phyloP scores from a whole-genome alignment of 2,888 invertebrate genomes.

The Xanthia icteritia region DNA sequence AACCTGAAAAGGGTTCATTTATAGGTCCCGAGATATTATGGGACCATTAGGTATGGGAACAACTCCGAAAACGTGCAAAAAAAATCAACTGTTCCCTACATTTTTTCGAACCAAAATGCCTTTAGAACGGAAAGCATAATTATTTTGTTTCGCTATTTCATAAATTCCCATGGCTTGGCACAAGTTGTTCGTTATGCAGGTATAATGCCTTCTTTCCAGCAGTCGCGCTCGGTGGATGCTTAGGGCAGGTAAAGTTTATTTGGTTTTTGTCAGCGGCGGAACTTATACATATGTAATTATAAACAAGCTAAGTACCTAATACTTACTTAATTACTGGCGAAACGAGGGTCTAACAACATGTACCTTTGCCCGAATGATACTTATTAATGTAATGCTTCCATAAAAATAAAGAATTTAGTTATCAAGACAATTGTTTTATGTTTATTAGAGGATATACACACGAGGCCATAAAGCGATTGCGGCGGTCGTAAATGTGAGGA shows the following conservation, averaged over 20 bases:
- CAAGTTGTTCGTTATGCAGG: too few relatives aligned
- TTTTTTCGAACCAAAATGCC: too few relatives aligned
- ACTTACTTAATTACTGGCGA: neutral
- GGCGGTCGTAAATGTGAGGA: slow-evolving; percentile 25
- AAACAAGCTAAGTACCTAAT: too few relatives aligned
- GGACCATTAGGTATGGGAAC: too few relatives aligned
- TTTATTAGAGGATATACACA: slow-evolving; percentile 26
- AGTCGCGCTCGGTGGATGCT: too few relatives aligned
- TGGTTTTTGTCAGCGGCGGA: neutral
- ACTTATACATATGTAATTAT: neutral
- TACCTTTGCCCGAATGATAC: too few relatives aligned
- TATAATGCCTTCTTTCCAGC: too few relatives aligned
- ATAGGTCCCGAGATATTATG: neutral
- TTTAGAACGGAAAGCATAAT: too few relatives aligned
- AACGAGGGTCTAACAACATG: neutral
- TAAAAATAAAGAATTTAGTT: slow-evolving; percentile 22
- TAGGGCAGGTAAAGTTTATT: neutral
- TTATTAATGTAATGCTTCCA: neutral
- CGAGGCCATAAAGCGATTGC: slow-evolving; percentile 23
- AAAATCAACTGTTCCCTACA: too few relatives aligned
- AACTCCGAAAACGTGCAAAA: too few relatives aligned
- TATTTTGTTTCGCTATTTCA: too few relatives aligned
- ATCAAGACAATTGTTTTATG: slow-evolving; percentile 31
- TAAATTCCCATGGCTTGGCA: too few relatives aligned
- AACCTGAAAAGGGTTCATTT: neutral